phyloP scores from a whole-genome alignment of 2,113 vertebrate genomes.

The Poeciliopsis occidentalis region DNA sequence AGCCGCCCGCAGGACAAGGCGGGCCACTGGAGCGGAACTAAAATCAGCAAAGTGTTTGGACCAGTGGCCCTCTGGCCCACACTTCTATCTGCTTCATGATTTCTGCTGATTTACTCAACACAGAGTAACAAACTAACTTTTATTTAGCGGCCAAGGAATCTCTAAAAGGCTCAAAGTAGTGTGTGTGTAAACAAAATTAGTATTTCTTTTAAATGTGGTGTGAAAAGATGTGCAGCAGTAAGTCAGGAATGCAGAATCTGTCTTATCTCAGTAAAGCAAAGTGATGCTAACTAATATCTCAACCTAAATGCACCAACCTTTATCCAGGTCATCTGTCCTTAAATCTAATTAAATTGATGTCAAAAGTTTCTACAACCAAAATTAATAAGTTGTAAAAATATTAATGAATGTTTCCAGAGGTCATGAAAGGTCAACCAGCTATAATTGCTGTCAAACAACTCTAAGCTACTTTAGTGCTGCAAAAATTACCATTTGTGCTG shows the following conservation, averaged over 20 bases:
- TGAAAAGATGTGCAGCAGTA: not conserved
- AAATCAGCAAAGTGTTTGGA: constrained; percentile 16
- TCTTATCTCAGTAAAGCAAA: not conserved
- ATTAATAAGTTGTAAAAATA: too few relatives aligned
- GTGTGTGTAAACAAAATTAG: not conserved
- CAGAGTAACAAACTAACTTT: not conserved
- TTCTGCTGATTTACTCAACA: not conserved
- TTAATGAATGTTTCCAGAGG: too few relatives aligned
- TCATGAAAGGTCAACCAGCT: too few relatives aligned
- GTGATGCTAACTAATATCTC: not conserved
- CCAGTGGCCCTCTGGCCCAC: constrained; percentile 1
- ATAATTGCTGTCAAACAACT: too few relatives aligned
- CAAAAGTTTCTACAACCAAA: too few relatives aligned
- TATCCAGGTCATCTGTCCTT: not conserved
- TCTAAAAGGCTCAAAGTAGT: not conserved
- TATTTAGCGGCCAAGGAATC: not conserved
- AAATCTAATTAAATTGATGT: too few relatives aligned
- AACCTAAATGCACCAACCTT: not conserved
- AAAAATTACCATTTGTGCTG: too few relatives aligned
- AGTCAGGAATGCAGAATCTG: not conserved
- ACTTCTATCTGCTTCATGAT: not conserved
- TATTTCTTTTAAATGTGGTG: not conserved
- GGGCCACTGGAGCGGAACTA: constrained; percentile 40
- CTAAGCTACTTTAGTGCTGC: too few relatives aligned
- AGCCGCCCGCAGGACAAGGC: constrained; percentile 25